Base-by-base conservation (phyloP, 2,113 vertebrate genomes). In the Alexandromys fortis region DNA sequence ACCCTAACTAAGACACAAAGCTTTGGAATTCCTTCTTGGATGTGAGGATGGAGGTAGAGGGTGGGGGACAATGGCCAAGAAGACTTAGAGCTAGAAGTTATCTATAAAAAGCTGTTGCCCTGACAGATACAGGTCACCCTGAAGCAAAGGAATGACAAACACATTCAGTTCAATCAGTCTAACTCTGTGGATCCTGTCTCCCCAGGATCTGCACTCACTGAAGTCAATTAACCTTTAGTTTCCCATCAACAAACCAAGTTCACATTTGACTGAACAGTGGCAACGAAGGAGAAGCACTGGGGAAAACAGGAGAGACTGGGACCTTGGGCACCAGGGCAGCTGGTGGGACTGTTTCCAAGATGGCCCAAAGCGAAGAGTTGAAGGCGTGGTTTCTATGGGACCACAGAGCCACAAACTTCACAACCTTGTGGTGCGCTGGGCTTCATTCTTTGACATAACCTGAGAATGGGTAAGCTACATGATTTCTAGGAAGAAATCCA, bases 401-500 rank as follows among this genome's bases (percentile, higher is more conserved):
- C 21, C 45, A 13, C 38, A 7, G 5, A 11, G 82, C 55, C 86
- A 45, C 35, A 75, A 92, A 91, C 47, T 47, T 88, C 75, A n/a
- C 75, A 12, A 33, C 52, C 73, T 55, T 61, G 22, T 55, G 19
- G 86, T 78, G 17, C 3, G 3, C 82, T 92, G 95, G 96, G 33
- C n/a, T 94, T 86, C 76, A 9, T 87, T 87, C 86, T 42, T 96
- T 93, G 78, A 91, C 72, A 92, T 75, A 63, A 95, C 42, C 58
- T 77, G 91, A 78, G 68, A 92, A 76, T 33, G 61, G 76, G 42
- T 73, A 88, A 95, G 85, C 83, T 86, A 83, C 95, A 73, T 52
- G 49, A 93, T 35, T 96, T 93, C 96, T 96, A 92, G 96, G 97
- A 95, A 93, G 87, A 97, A 90, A 93, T 90, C 92, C 96, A 97